Percentiles rank a stretch among this genome's conserved stretches.
These are phyloP conservation scores for Macrophya annulata DNA, from an alignment of 2,888 invertebrate species.

Conservation along the genomic window DNA sequence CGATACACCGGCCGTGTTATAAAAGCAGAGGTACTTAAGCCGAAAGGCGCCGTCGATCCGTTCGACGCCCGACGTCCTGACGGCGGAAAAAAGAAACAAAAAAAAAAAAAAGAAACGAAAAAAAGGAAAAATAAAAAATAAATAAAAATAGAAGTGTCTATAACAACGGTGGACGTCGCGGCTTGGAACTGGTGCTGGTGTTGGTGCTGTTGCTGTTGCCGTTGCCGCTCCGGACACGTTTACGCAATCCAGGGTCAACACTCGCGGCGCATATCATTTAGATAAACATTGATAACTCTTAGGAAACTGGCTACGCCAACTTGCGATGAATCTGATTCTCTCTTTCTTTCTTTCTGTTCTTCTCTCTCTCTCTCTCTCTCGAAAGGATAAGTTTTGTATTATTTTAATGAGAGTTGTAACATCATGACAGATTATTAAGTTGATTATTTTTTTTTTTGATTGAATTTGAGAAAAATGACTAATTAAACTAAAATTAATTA, in stretches of 20 bases:
- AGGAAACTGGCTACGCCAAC: background rate
- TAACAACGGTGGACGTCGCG: background rate
- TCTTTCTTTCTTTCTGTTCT: background rate
- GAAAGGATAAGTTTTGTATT: background rate
- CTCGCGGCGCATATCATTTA: slow-evolving; percentile 68
- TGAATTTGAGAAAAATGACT: too few species aligned
- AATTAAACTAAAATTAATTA: too few species aligned
- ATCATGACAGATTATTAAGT: too few species aligned
- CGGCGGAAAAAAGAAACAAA: background rate
- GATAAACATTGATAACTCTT: slow-evolving; percentile 68
- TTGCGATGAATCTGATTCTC: slow-evolving; percentile 5
- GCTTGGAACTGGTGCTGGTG: background rate
- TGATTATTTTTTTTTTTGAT: too few species aligned
- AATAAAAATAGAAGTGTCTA: background rate
- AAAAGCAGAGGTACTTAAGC: slow-evolving; percentile 19
- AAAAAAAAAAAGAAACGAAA: background rate
- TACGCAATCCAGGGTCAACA: slow-evolving; percentile 71
- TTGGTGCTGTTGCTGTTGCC: background rate
- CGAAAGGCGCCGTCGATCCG: slow-evolving; percentile 44
- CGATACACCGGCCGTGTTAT: background rate
- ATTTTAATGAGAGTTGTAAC: background rate
- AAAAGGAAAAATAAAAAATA: background rate
- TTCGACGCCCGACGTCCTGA: slow-evolving; percentile 40
- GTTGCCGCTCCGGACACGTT: slow-evolving; percentile 57
- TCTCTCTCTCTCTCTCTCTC: slow-evolving; percentile 34